Percentiles rank a stretch among this genome's conserved stretches.
Conservation (phyloP, 1,140 invertebrate species). For the Saccostrea glomerata region DNA sequence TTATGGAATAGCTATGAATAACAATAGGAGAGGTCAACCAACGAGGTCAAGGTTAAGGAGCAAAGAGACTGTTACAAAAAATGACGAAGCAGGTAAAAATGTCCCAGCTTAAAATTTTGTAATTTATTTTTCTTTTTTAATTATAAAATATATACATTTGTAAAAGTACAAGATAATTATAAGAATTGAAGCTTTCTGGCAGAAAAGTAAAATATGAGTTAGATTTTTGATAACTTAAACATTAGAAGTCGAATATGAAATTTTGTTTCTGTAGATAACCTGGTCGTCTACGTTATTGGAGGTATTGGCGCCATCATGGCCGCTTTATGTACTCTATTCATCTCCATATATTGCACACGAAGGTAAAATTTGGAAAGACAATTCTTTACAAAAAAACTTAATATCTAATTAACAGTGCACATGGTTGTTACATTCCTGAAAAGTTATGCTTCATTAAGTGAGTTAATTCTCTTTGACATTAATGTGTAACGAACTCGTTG, state of each 20-base stretch:
- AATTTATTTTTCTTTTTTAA: too few species aligned
- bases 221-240: not conserved
- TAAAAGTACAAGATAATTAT: too few species aligned
- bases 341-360: constrained; percentile 29
- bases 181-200: too few species aligned
- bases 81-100: not conserved
- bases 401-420: not conserved
- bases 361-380: constrained; percentile 28
- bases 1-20: not conserved
- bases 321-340: constrained; percentile 29
- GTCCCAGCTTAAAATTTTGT: not conserved
- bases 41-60: not conserved
- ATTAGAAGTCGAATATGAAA: not conserved
- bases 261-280: constrained; percentile 13
- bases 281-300: constrained; percentile 40
- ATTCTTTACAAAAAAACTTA: not conserved
- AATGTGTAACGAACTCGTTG: too few species aligned
- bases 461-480: too few species aligned
- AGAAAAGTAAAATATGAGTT: too few species aligned
- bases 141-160: too few species aligned
- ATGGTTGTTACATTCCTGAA: too few species aligned
- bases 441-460: too few species aligned
- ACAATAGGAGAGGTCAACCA: not conserved
- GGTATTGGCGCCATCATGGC: constrained; percentile 40
- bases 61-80: not conserved